Evolutionary conservation across 1,140 invertebrate species (phyloP), one percentile per base, ranked within the genome.

Genomic region (Habropoda laboriosa): DNA sequence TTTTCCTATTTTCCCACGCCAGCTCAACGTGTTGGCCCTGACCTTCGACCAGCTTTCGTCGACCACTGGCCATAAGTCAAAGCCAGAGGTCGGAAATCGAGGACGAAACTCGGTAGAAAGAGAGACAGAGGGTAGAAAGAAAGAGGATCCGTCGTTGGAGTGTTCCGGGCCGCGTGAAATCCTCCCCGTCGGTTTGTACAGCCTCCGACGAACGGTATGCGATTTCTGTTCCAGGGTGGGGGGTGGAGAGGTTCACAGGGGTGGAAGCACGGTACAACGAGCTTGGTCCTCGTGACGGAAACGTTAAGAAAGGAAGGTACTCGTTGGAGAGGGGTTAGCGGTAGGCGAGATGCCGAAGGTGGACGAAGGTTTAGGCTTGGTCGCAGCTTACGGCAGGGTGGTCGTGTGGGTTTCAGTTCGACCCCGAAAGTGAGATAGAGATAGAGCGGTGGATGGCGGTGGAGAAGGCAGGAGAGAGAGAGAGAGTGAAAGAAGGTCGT

Each of bases 381-480:
- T 76, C 79, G 83, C 47, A 67, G 84, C 47, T 87, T 86, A 89
- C 76, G 79, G 68, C 57, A 74, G 83, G 74, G 72, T 57, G 73
- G 68, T 55, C 72, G 85, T 85, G 81, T 82, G 81, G 86, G 73
- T 86, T 89, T 80, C 78, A 58, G 85, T 89, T 89, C 83, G 83
- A 88, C 86, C 83, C 86, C 79, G 71, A 76, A 74, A 84, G 79
- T 42, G 79, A 73, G 84, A 81, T 76, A 21, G 70, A 75, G 49
- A 83, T 53, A 66, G 57, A 45, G 70, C n/a, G 40, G 63, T n/a
- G n/a, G 42, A 30, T n/a, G 21, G 74, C 74, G 55, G 80, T 61
- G 57, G 49, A 49, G 61, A 30, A 55, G 55, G 61, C 6, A 21
- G 5, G 42, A 79, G 70, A 76, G 55, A 64, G 68, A 35, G 70